Conservation (phyloP, 2,113 vertebrate species). For the Anhinga rufa region DNA sequence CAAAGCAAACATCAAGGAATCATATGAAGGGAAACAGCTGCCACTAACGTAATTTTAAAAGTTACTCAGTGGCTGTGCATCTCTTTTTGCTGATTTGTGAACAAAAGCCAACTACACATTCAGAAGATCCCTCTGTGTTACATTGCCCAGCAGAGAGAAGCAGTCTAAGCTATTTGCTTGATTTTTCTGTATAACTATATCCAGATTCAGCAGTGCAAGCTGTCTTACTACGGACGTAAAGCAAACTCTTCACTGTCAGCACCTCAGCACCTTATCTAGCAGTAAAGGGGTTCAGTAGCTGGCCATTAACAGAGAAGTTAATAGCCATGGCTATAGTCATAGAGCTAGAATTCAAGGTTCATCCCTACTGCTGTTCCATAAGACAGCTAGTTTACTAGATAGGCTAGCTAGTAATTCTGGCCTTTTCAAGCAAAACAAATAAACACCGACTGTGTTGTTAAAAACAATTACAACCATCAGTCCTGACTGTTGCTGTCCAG, state of each 20-base stretch:
- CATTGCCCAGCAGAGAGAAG: background rate
- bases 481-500: background rate
- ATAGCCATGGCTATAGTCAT: background rate
- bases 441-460: background rate
- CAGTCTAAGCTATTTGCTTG: background rate
- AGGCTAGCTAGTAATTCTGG: background rate
- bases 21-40: background rate
- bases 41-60: background rate
- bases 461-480: background rate
- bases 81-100: background rate
- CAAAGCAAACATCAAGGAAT: background rate
- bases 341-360: background rate
- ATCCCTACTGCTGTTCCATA: background rate
- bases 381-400: background rate
- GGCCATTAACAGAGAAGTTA: background rate
- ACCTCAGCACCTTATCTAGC: background rate
- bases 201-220: background rate
- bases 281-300: background rate
- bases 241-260: background rate
- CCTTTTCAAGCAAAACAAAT: background rate
- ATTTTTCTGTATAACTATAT: background rate
- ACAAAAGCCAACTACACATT: background rate
- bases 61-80: background rate
- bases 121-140: background rate
- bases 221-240: background rate